These are phyloP conservation scores for Phallusia fumigata DNA, from an alignment of 23 tunicate genomes.

Conservation along the genomic window DNA sequence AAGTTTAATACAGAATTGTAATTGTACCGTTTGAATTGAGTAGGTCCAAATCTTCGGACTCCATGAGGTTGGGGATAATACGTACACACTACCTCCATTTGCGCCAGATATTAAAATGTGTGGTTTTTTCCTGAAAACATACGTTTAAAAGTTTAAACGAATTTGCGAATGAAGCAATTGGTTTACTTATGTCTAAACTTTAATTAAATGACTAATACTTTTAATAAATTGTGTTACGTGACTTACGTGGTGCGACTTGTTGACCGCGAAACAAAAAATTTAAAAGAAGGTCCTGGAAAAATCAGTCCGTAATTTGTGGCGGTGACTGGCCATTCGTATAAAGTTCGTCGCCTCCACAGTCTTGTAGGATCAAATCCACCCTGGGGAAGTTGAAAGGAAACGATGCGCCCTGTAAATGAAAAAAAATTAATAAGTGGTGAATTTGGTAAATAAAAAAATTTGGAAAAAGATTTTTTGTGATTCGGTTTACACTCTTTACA, in stretches of 20 bases:
- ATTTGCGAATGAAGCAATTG: too few species aligned
- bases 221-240: too few species aligned
- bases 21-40: conserved; percentile 19
- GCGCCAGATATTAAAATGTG: conserved; percentile 86
- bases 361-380: conserved; percentile 41
- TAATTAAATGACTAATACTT: too few species aligned
- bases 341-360: conserved; percentile 72
- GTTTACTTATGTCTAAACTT: too few species aligned
- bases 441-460: too few species aligned
- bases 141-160: too few species aligned
- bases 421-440: too few species aligned
- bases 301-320: conserved; percentile 33
- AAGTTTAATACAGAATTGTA: too few species aligned
- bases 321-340: conserved; percentile 44
- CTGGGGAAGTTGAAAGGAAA: conserved; percentile 71
- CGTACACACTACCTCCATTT: conserved; percentile 75
- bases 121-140: conserved; percentile 78
- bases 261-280: conserved; percentile 25
- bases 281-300: conserved; percentile 73
- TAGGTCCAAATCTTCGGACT: conserved; percentile 74
- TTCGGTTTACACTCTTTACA: too few species aligned
- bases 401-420: conserved; percentile 35
- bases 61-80: conserved; percentile 75
- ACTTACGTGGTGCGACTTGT: conserved; percentile 40
- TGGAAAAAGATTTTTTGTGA: too few species aligned